Evolutionary conservation across 2,113 vertebrate genomes (phyloP), one percentile per base, ranked within the genome.

Genomic region (Tachysurus vachellii): DNA sequence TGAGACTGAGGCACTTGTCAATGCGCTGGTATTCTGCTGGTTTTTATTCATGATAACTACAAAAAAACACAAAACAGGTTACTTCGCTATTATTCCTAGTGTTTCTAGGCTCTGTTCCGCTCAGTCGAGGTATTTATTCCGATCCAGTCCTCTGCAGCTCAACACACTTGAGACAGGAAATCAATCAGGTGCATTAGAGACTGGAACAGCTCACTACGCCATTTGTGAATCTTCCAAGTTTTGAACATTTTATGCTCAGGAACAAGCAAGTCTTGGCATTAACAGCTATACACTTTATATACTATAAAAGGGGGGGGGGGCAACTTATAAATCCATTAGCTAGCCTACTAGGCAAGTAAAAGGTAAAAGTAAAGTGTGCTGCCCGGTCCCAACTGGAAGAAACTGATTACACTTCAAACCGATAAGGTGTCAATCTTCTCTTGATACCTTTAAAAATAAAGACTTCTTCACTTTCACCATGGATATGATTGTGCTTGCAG

Each of bases 121-220:
- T 75, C 59, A 62, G 16, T n/a, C 80, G 28, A 76, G 80, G 54
- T 70, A 79, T 86, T 54, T 56, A 75, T 73, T 57, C 42, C 13
- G 26, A n/a, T 59, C 36, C 70, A 53, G 82, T n/a, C 17, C n/a
- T 36, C 82, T 56, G 53, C 21, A 71, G 64, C 62, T 21, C 50
- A 70, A 71, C 66, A 56, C 53, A 57, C 50, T 54, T 16, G 62
- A 85, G 85, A 66, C 84, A 81, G 85, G 66, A 86, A 88, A 85
- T 88, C 88, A 85, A 82, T 86, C 81, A 84, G 81, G 71, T 31
- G 79, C 89, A 73, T 86, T 76, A 80, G 44, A 87, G 59, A 76
- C 14, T 56, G 57, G 79, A 68, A 79, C 62, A 23, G 77, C 79
- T 77, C 83, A 62, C 79, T 36, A 44, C 21, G 42, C 73, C 71